phyloP scores from a whole-genome alignment of 2,797 vertebrate genomes.

The Austrolebias charrua region DNA sequence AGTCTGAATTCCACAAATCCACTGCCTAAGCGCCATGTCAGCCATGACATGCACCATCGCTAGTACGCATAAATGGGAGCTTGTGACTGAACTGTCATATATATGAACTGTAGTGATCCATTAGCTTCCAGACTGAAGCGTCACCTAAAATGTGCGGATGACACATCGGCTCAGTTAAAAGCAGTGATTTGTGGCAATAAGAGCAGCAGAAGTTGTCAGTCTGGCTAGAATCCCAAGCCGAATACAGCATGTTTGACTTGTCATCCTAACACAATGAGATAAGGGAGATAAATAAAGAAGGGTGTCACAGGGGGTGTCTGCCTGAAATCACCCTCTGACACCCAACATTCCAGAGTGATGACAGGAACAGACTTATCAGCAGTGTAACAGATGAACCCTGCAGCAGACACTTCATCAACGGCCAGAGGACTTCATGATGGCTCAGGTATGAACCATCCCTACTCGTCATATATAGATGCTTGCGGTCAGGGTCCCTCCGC shows the following conservation, averaged over 20 bases:
- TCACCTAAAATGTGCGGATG: conserved; percentile 45
- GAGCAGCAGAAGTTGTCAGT: conserved; percentile 31
- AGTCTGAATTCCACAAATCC: conserved; percentile 33
- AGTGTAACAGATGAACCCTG: conserved; percentile 39
- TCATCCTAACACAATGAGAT: conserved; percentile 60
- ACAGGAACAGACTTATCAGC: conserved; percentile 49
- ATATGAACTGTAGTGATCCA: conserved; percentile 37
- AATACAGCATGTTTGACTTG: conserved; percentile 46
- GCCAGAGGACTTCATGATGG: conserved; percentile 37
- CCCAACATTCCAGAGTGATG: conserved; percentile 43
- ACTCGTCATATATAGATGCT: no score
- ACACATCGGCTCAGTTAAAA: conserved; percentile 34
- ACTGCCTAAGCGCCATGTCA: conserved; percentile 52
- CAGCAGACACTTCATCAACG: conserved; percentile 56
- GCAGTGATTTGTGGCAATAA: conserved; percentile 26
- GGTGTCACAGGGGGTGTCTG: conserved; percentile 35
- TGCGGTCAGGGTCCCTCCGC: no score
- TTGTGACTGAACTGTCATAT: conserved; percentile 41
- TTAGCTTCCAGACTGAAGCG: conserved; percentile 51
- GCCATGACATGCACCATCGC: conserved; percentile 46
- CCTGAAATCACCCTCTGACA: conserved; percentile 45
- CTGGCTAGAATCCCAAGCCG: conserved; percentile 36
- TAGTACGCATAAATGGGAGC: conserved; percentile 46
- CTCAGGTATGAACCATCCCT: no score
- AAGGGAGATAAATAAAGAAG: conserved; percentile 43